Conservation (phyloP, 2,888 invertebrate species). For the Pollenia amentaria region DNA sequence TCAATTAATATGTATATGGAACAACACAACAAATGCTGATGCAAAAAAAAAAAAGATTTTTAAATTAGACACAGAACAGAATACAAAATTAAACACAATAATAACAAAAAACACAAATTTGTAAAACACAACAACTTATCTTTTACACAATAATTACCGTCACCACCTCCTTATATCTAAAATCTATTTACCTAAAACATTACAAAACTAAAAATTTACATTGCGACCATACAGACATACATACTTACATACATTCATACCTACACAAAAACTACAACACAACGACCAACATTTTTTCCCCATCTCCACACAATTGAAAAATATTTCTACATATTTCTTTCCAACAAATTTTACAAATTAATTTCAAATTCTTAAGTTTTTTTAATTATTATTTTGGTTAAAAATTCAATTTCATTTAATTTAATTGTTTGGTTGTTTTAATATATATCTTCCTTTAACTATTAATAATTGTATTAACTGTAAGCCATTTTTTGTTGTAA, state of each 20-base stretch:
- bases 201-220: conserved; percentile 28
- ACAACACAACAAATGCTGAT: not conserved
- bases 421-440: conserved; percentile 34
- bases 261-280: conserved; percentile 36
- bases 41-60: conserved; percentile 15
- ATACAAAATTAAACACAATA: conserved; percentile 18
- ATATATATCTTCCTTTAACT: conserved; percentile 47
- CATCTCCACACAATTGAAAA: not conserved
- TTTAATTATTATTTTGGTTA: conserved; percentile 34
- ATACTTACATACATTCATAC: conserved; percentile 24
- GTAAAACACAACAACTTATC: conserved; percentile 49
- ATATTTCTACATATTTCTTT: conserved; percentile 5
- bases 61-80: conserved; percentile 18
- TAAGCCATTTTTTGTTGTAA: conserved; percentile 66
- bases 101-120: conserved; percentile 51
- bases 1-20: conserved; percentile 46
- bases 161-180: conserved; percentile 39
- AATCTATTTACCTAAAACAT: conserved; percentile 32
- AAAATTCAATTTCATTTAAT: conserved; percentile 3
- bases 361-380: conserved; percentile 55
- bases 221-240: conserved; percentile 28
- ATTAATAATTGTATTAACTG: conserved; percentile 58
- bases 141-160: conserved; percentile 47
- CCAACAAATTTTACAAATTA: conserved; percentile 46
- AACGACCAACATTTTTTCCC: conserved; percentile 42